Conservation (phyloP, 1,140 invertebrate species). For the Hestina assimilis region DNA sequence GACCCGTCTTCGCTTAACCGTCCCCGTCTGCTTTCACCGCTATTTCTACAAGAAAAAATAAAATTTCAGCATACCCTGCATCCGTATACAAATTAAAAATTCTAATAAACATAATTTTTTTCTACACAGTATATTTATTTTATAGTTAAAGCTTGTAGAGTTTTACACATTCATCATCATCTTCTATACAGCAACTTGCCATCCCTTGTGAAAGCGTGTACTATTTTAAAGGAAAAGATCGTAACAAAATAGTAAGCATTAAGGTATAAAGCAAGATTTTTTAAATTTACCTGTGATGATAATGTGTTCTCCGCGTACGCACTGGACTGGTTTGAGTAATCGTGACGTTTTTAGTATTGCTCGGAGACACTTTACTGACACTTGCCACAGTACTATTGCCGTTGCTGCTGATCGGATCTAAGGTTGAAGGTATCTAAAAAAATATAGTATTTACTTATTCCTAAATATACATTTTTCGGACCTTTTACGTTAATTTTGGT, state of each 20-base stretch:
- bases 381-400: conserved; percentile 65
- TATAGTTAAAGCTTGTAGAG: too few relatives aligned
- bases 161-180: too few relatives aligned
- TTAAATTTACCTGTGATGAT: conserved; percentile 68
- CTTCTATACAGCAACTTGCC: too few relatives aligned
- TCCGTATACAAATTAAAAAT: too few relatives aligned
- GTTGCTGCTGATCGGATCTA: conserved; percentile 69
- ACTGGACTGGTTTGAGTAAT: conserved; percentile 75
- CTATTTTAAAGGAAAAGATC: too few relatives aligned
- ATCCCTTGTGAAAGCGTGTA: too few relatives aligned
- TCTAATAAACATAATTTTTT: too few relatives aligned
- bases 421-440: conserved; percentile 45
- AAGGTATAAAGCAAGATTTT: too few relatives aligned
- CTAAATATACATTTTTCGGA: too few relatives aligned
- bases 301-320: conserved; percentile 69
- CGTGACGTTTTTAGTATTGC: conserved; percentile 65
- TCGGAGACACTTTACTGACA: conserved; percentile 66
- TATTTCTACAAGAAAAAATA: conserved; percentile 43
- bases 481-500: too few relatives aligned
- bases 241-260: too few relatives aligned
- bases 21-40: conserved; percentile 66
- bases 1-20: conserved; percentile 64
- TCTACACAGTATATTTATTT: too few relatives aligned
- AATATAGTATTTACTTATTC: neutral
- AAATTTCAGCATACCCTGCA: neutral